Conservation (phyloP, 2,797 vertebrate genomes). For the Molossus molossus region DNA sequence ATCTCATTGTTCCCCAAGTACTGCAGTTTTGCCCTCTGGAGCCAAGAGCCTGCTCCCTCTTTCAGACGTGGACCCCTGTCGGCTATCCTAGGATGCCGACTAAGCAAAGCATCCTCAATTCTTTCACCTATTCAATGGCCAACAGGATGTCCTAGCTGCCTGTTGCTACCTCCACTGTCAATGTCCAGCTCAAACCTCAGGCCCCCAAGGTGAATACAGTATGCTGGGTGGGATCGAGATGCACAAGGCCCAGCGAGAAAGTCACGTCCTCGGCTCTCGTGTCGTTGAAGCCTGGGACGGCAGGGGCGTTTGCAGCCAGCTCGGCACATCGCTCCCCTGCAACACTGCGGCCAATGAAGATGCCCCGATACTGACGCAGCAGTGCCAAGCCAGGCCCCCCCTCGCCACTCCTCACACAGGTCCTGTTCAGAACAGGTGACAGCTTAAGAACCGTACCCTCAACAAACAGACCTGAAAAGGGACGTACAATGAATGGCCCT, state of each 20-base stretch:
- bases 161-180: background rate
- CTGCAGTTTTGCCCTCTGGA: background rate
- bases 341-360: background rate
- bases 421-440: background rate
- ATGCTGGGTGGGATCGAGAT: background rate
- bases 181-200: background rate
- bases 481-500: background rate
- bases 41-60: background rate
- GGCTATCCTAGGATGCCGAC: background rate
- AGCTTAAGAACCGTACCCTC: background rate
- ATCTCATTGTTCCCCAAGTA: background rate
- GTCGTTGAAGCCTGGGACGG: background rate
- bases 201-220: background rate
- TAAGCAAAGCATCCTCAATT: background rate
- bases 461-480: background rate
- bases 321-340: background rate
- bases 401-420: background rate
- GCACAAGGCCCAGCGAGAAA: background rate
- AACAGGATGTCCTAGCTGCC: background rate
- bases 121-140: background rate
- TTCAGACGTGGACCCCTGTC: background rate
- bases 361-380: background rate
- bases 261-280: background rate
- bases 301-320: background rate
- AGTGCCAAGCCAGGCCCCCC: background rate